Evolutionary conservation across 1,140 invertebrate genomes (phyloP), one percentile per base, ranked within the genome.

Genomic region (Stegodyphus mimosarum): DNA sequence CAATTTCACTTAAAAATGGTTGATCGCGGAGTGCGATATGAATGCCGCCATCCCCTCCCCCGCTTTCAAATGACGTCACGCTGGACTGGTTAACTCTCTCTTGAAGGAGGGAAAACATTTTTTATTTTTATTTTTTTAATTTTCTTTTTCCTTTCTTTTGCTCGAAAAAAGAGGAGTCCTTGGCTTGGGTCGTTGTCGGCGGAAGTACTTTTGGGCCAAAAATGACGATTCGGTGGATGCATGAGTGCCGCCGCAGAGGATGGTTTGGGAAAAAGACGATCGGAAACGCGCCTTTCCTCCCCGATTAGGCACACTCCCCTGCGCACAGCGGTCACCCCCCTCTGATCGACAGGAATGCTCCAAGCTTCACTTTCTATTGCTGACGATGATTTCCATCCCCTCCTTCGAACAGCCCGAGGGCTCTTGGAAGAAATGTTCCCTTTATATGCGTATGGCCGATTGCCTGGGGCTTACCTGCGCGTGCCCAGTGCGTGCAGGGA

Each of bases 281-380:
- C 76, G 76, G 76, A 78, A 78, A 78, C 64, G 76, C 76, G 63
- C 76, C 64, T 78, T 78, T 78, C 76, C 76, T 78, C 64, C 64
- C 76, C 76, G 76, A 78, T 78, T 78, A 78, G 76, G 76, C 76
- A 78, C 76, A 78, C 76, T 78, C 76, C 50, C 76, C 15, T 78
- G 76, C 76, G 66, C 76, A 78, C 76, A 48, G 49, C 76, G 76
- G 76, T 78, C 76, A 78, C 76, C 76, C 76, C 63, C 64, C 66
- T 48, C 18, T 52, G 49, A 69, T 53, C 76, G 11, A n/a, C 13
- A 7, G 64, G 17, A 67, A n/a, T 67, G 11, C 11, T 67, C 1
- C 10, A 13, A 13, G 7, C 64, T 67, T 67, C 64, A 67, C 64
- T 67, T 67, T 67, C 64, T 33, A 3, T 33, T 33, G 33, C 33